A percentile compares a stretch with the other conserved stretches of the same genome.
Evolutionary conservation across 2,797 vertebrate species (phyloP).

Genomic region (Delichon dasypus): DNA sequence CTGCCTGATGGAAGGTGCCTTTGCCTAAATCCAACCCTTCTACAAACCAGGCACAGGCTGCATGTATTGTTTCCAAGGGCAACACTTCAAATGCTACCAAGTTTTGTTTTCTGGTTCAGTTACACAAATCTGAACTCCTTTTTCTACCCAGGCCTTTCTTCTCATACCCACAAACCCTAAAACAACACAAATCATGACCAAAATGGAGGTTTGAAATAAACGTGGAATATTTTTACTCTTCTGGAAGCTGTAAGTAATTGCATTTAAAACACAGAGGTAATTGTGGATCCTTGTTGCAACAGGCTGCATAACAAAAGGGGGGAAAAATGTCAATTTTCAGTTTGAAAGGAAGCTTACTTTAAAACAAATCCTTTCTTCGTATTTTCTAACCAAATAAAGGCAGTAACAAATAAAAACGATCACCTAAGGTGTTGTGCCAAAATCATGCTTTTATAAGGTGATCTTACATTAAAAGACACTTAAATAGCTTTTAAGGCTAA

Average conservation of each 20-base stretch:
- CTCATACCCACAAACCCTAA: background rate
- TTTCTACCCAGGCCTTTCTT: background rate
- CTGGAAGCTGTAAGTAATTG: background rate
- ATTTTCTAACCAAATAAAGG: background rate
- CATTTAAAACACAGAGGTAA: background rate
- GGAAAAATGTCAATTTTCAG: background rate
- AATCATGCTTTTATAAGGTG: background rate
- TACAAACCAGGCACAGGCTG: background rate
- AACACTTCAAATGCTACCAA: conserved; percentile 11
- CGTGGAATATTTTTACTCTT: background rate
- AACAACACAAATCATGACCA: background rate
- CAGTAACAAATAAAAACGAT: background rate
- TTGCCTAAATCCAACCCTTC: background rate
- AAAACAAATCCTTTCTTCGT: background rate
- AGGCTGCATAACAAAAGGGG: background rate
- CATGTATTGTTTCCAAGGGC: conserved; percentile 41
- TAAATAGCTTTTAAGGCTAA: background rate
- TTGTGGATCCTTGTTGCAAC: background rate
- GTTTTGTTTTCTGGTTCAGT: background rate
- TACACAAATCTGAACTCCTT: background rate
- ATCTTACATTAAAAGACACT: background rate
- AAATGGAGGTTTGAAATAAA: background rate
- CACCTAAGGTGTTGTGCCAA: background rate
- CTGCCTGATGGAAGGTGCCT: background rate
- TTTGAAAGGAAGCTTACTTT: background rate